phyloP scores from a whole-genome alignment of 2,113 vertebrate species.

The Hydropotes inermis region DNA sequence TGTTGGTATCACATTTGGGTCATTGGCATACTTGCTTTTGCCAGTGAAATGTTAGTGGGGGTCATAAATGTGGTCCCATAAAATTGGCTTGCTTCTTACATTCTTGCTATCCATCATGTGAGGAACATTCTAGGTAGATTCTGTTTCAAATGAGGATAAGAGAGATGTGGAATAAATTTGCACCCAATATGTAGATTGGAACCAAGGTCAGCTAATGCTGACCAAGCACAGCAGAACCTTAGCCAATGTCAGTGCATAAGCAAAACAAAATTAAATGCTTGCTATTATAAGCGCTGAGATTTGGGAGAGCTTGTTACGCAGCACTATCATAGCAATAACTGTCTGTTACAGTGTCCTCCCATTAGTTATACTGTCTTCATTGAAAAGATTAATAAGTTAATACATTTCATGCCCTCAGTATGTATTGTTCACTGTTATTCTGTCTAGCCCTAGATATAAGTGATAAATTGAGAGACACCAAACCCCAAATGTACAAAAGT shows the following conservation, averaged over 20 bases:
- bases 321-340: background rate
- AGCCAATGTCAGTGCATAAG: background rate
- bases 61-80: background rate
- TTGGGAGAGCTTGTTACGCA: background rate
- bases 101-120: background rate
- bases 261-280: background rate
- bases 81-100: background rate
- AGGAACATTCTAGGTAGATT: background rate
- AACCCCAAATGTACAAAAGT: background rate
- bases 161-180: background rate
- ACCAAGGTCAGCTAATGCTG: background rate
- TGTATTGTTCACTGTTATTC: background rate
- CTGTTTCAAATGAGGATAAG: background rate
- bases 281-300: background rate
- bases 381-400: slow-evolving; percentile 2
- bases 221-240: background rate
- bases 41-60: background rate
- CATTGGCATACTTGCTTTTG: background rate
- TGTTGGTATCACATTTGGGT: background rate
- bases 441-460: background rate
- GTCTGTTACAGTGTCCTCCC: background rate
- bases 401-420: background rate
- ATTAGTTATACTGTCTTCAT: background rate
- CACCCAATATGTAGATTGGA: background rate
- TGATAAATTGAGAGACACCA: background rate